A percentile compares a stretch with the other conserved stretches of the same genome.
Evolutionary conservation across 2,113 vertebrate species (phyloP).

Genomic region (Scomber scombrus): DNA sequence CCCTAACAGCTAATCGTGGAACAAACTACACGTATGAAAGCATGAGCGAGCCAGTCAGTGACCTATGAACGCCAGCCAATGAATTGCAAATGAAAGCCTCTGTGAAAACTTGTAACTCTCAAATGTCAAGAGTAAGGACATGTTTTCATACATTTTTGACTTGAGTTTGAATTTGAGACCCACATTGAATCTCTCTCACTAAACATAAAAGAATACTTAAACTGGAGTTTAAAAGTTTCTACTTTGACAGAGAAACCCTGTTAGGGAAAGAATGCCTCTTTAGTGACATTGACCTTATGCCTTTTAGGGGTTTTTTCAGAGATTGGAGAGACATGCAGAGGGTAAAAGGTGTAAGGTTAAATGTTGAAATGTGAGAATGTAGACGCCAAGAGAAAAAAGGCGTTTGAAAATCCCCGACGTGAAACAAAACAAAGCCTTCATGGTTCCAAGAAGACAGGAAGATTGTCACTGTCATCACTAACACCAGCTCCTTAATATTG

Average conservation of each 20-base stretch:
- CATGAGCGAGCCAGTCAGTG: slow-evolving; percentile 36
- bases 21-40: slow-evolving; percentile 51
- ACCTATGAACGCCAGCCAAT: slow-evolving; percentile 13
- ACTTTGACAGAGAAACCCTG: slow-evolving; percentile 14
- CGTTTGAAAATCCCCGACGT: not conserved
- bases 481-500: too few species aligned
- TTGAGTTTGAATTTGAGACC: not conserved
- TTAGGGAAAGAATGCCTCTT: slow-evolving; percentile 65
- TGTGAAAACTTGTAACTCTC: slow-evolving; percentile 28
- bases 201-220: not conserved
- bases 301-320: slow-evolving; percentile 67
- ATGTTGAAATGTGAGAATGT: slow-evolving; percentile 67
- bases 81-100: slow-evolving; percentile 24
- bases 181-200: not conserved
- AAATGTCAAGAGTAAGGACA: slow-evolving; percentile 3
- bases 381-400: slow-evolving; percentile 11
- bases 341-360: slow-evolving; percentile 59
- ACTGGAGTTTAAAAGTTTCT: not conserved
- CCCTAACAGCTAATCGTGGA: slow-evolving; percentile 48
- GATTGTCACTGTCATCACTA: not conserved
- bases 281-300: slow-evolving; percentile 62
- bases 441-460: slow-evolving; percentile 33
- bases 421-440: slow-evolving; percentile 47
- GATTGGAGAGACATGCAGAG: slow-evolving; percentile 41
- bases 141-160: not conserved